These are phyloP conservation scores for Metallyticus violacea DNA, from an alignment of 2,888 invertebrate genomes.

Conservation along the genomic window DNA sequence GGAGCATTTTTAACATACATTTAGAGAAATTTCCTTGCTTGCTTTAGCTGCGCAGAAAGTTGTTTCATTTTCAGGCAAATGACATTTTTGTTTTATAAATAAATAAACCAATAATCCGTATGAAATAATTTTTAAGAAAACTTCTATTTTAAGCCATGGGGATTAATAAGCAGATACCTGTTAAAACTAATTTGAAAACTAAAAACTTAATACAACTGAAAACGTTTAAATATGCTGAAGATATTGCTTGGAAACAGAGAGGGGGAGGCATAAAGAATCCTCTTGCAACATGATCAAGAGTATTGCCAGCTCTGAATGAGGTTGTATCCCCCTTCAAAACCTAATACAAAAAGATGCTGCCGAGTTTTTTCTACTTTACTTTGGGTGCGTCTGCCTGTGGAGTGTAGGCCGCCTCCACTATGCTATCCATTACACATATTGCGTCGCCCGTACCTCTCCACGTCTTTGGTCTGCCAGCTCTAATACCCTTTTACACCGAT, in stretches of 20 bases:
- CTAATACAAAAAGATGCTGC: background rate
- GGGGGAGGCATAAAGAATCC: background rate
- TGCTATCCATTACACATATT: background rate
- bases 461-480: constrained; percentile 17
- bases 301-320: background rate
- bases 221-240: background rate
- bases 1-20: too few relatives aligned
- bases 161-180: too few relatives aligned
- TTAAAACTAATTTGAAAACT: too few relatives aligned
- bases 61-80: too few relatives aligned
- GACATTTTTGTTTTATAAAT: too few relatives aligned
- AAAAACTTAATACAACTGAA: background rate
- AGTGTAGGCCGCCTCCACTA: too few relatives aligned
- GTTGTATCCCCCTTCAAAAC: background rate
- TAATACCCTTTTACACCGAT: constrained; percentile 35
- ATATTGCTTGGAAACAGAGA: background rate
- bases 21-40: too few relatives aligned
- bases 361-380: too few relatives aligned
- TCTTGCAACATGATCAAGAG: background rate
- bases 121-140: too few relatives aligned
- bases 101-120: too few relatives aligned
- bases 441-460: background rate
- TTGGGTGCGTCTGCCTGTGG: background rate
- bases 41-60: too few relatives aligned
- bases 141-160: too few relatives aligned